A percentile compares a stretch with the other conserved stretches of the same genome.
Evolutionary conservation across 2,113 vertebrate species (phyloP).

Genomic region (Bos indicus): DNA sequence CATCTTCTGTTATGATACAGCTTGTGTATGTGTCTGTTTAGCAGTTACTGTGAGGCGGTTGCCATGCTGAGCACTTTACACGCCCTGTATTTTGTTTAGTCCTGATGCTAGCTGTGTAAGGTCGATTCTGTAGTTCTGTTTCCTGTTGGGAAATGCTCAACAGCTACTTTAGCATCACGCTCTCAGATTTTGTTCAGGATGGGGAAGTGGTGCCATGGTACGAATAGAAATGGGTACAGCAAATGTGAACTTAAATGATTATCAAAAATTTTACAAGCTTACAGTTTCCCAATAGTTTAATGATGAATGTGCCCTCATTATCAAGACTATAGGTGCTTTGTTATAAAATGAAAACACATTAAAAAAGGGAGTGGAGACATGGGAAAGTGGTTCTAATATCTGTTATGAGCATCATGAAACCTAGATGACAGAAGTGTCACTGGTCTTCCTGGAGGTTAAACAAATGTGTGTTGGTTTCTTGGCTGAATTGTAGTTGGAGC

Average conservation of each 20-base stretch:
- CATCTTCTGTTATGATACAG: accelerated
- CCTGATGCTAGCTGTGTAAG: neutral
- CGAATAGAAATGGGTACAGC: neutral
- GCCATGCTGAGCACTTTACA: neutral
- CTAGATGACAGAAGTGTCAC: neutral
- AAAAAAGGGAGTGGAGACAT: neutral
- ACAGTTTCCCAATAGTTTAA: neutral
- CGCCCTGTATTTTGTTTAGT: neutral
- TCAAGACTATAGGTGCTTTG: neutral
- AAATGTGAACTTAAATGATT: neutral
- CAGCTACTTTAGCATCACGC: neutral
- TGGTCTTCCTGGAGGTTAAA: neutral
- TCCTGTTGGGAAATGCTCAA: neutral
- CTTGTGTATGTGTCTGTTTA: neutral
- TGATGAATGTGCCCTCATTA: neutral
- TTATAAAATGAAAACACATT: neutral
- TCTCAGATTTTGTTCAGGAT: neutral
- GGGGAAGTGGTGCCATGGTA: neutral
- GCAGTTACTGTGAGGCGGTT: accelerated
- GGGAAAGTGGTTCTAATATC: neutral
- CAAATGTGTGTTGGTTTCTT: neutral
- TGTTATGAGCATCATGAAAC: neutral
- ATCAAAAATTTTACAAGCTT: neutral
- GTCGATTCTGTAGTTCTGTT: neutral
- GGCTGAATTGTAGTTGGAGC: neutral